Percentiles rank a stretch among this genome's conserved stretches.
phyloP scores from a whole-genome alignment of 1,140 invertebrate genomes.

The Aphelenchoides fujianensis region DNA sequence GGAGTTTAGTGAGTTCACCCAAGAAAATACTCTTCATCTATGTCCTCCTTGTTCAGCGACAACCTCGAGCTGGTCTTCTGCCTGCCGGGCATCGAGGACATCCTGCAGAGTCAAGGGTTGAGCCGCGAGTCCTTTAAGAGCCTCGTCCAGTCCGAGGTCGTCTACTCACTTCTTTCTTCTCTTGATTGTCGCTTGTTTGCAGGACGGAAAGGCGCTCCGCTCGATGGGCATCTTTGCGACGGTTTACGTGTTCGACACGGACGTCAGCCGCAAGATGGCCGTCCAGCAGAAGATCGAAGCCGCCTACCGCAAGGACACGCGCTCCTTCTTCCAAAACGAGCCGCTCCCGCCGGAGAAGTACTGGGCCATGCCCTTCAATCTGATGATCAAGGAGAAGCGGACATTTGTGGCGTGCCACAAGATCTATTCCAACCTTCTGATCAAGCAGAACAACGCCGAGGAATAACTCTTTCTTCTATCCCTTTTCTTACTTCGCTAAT shows the following conservation, averaged over 20 bases:
- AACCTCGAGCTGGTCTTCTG: conserved; percentile 60
- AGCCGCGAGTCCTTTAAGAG: conserved; percentile 57
- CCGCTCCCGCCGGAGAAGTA: conserved; percentile 40
- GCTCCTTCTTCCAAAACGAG: conserved; percentile 52
- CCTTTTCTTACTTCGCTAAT: no score
- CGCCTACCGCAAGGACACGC: conserved; percentile 58
- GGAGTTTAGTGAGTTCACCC: no score
- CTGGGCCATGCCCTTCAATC: conserved; percentile 32
- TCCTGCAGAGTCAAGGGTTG: conserved; percentile 55
- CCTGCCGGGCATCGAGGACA: conserved; percentile 58
- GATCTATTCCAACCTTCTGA: no score
- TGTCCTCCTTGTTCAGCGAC: no score
- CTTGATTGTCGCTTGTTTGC: background rate
- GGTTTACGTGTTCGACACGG: conserved; percentile 59
- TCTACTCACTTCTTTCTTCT: background rate
- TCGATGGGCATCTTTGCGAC: conserved; percentile 61
- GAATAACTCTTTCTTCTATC: no score
- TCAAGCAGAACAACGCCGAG: no score
- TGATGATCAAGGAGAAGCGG: conserved; percentile 48
- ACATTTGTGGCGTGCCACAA: conserved; percentile 57
- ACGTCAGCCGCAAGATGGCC: conserved; percentile 58
- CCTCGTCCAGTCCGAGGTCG: conserved; percentile 56
- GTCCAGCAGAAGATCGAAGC: conserved; percentile 54
- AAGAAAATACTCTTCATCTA: no score
- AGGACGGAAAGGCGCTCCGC: conserved; percentile 55